phyloP scores from a whole-genome alignment of 2,888 invertebrate species.

The Synanthedon myopaeformis region DNA sequence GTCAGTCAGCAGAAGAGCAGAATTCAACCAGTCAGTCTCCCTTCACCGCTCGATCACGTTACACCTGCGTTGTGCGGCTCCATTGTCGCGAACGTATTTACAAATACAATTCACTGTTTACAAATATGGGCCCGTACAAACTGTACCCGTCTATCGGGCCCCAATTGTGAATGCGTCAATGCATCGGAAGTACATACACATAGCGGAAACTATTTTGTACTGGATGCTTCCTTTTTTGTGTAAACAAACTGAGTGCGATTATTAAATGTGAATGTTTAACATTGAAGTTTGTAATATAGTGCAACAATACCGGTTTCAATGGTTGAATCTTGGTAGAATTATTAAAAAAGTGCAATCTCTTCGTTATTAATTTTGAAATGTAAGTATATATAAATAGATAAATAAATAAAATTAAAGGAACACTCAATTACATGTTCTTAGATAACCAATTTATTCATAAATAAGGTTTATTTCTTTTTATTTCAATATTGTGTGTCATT shows the following conservation, averaged over 20 bases:
- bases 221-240: background rate
- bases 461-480: too few species aligned
- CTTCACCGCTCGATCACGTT: background rate
- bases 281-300: background rate
- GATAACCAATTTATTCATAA: too few species aligned
- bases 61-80: background rate
- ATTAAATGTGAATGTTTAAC: background rate
- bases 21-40: background rate
- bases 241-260: background rate
- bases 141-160: conserved; percentile 19
- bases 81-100: conserved; percentile 1
- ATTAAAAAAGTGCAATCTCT: too few species aligned
- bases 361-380: too few species aligned
- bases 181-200: background rate
- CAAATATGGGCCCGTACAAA: conserved; percentile 8
- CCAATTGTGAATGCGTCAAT: conserved; percentile 6
- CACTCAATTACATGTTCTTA: too few species aligned
- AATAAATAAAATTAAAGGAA: too few species aligned
- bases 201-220: background rate
- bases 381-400: too few species aligned
- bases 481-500: too few species aligned
- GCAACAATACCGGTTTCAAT: background rate
- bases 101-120: conserved; percentile 7
- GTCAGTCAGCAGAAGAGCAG: background rate
- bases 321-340: background rate